Evolutionary conservation across 2,888 invertebrate species (phyloP).

Genomic region (Diarsia dahlii): DNA sequence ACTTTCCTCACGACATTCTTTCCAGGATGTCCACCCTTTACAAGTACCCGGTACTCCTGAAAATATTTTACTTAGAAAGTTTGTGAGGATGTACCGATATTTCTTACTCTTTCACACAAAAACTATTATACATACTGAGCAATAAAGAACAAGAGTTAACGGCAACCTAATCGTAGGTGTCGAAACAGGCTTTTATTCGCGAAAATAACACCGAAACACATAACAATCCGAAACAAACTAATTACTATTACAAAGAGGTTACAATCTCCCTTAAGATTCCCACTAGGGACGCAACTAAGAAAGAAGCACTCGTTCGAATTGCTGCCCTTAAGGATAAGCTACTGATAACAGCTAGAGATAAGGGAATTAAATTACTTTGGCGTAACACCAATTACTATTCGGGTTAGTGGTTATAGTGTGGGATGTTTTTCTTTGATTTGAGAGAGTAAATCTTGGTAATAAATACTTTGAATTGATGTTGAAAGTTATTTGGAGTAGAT

Average conservation of each 20-base stretch:
- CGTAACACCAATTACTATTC: slow-evolving; percentile 74
- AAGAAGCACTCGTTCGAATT: slow-evolving; percentile 59
- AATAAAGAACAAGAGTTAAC: too few species aligned
- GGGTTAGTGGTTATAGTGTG: slow-evolving; percentile 25
- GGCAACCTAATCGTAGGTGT: too few species aligned
- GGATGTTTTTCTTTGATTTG: slow-evolving; percentile 20
- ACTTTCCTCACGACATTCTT: too few species aligned
- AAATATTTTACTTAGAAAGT: too few species aligned
- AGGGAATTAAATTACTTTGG: slow-evolving; percentile 83
- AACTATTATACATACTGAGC: too few species aligned
- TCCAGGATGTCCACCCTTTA: too few species aligned
- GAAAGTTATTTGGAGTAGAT: background rate
- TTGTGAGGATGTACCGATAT: too few species aligned
- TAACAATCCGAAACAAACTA: slow-evolving; percentile 40
- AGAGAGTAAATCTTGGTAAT: slow-evolving; percentile 1
- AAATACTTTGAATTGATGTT: background rate
- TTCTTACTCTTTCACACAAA: too few species aligned
- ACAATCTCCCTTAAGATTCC: slow-evolving; percentile 28
- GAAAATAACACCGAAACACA: slow-evolving; percentile 23
- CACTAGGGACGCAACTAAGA: slow-evolving; percentile 51
- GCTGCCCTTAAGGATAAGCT: slow-evolving; percentile 74
- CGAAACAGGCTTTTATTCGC: too few species aligned
- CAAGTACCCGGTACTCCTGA: too few species aligned
- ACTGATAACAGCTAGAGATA: slow-evolving; percentile 80
- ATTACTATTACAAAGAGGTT: slow-evolving; percentile 27